These are phyloP conservation scores for Salminus brasiliensis DNA, from an alignment of 2,113 vertebrate species.

Conservation along the genomic window DNA sequence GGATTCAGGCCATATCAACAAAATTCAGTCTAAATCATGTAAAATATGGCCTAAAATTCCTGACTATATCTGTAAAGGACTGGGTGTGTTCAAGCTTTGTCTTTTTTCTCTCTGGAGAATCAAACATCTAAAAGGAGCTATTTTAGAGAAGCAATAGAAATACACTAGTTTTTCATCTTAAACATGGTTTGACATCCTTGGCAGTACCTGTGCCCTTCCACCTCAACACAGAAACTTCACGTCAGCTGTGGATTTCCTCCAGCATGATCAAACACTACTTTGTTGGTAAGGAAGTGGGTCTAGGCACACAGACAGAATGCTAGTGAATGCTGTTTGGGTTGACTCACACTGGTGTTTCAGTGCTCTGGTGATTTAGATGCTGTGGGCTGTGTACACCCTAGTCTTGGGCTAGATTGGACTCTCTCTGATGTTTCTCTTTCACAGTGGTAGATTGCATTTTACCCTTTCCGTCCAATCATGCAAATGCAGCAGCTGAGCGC, in stretches of 20 bases:
- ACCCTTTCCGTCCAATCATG: conserved; percentile 1
- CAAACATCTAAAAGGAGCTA: background rate
- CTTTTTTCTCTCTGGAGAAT: background rate
- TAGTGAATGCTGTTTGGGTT: background rate
- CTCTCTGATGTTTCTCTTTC: background rate
- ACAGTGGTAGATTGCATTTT: background rate
- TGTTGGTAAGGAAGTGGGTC: background rate
- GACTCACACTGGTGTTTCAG: background rate
- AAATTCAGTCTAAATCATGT: too few species aligned
- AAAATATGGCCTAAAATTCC: background rate
- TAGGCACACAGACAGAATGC: background rate
- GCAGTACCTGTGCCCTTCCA: background rate
- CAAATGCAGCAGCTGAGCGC: background rate
- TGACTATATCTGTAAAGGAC: background rate
- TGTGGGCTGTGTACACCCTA: background rate
- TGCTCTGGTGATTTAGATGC: background rate
- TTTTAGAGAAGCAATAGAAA: too few species aligned
- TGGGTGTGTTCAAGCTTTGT: background rate
- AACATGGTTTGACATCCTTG: background rate
- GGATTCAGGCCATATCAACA: too few species aligned
- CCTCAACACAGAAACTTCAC: background rate
- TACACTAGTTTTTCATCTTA: background rate
- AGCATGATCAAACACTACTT: background rate
- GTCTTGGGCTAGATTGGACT: background rate
- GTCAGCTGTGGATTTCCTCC: background rate